These are phyloP conservation scores for Cetoscarus ocellatus DNA, from an alignment of 2,797 vertebrate species.

Conservation along the genomic window DNA sequence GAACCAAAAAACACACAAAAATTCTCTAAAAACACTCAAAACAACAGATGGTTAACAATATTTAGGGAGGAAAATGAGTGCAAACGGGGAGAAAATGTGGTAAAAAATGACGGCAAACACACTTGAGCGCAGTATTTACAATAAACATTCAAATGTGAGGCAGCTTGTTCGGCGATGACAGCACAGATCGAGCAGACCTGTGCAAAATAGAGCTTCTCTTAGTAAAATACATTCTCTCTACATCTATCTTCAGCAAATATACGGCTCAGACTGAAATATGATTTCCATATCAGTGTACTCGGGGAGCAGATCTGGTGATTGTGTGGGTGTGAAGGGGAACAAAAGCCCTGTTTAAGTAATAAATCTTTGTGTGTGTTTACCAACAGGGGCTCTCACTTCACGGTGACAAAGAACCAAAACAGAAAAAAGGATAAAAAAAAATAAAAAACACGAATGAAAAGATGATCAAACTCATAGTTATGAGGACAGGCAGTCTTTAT, in stretches of 20 bases:
- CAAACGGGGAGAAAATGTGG: conserved; percentile 1
- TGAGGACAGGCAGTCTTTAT: conserved; percentile 99
- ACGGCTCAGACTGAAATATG: conserved; percentile 66
- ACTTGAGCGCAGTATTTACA: conserved; percentile 56
- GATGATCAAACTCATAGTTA: conserved; percentile 87
- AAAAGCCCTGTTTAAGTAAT: conserved; percentile 15
- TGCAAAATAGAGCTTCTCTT: conserved; percentile 85
- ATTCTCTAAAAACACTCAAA: conserved; percentile 32
- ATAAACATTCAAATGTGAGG: conserved; percentile 50
- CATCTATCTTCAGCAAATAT: conserved; percentile 72
- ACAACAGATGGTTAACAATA: conserved; percentile 47
- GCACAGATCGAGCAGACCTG: conserved; percentile 48
- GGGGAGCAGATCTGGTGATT: conserved; percentile 28
- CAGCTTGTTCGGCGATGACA: conserved; percentile 41
- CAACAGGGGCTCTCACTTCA: conserved; percentile 52
- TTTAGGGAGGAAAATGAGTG: conserved; percentile 18
- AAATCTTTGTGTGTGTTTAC: conserved; percentile 33
- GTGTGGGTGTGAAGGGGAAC: conserved; percentile 3
- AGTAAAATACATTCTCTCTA: conserved; percentile 82
- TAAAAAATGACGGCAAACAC: conserved; percentile 36
- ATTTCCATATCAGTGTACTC: conserved; percentile 42
- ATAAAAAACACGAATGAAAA: conserved; percentile 77
- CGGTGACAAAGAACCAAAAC: conserved; percentile 44
- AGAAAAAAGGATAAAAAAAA: conserved; percentile 25
- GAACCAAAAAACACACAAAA: conserved; percentile 24